Evolutionary conservation across 2,888 invertebrate genomes (phyloP).

Genomic region (Agrochola lychnidis): DNA sequence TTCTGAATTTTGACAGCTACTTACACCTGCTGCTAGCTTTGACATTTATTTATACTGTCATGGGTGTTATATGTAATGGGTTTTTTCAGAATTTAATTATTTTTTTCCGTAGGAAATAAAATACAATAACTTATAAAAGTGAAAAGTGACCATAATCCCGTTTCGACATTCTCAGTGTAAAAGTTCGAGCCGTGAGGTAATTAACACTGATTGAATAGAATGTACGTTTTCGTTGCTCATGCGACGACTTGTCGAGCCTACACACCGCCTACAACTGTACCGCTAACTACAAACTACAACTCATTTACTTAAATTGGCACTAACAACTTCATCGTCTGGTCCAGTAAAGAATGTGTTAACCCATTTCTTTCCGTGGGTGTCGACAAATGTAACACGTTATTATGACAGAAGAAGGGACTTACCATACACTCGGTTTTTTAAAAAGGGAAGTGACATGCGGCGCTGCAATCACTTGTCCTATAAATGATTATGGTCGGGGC

Average conservation of each 20-base stretch:
- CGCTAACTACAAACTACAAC: slow-evolving; percentile 18
- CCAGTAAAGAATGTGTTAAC: neutral
- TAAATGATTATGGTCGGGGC: too few relatives aligned
- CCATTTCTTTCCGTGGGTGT: slow-evolving; percentile 15
- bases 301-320: slow-evolving; percentile 33
- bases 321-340: slow-evolving; percentile 22
- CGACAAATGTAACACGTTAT: neutral
- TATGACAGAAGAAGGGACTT: too few relatives aligned
- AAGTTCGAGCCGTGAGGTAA: neutral
- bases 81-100: too few relatives aligned
- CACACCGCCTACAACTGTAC: slow-evolving; percentile 22
- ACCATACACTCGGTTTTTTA: too few relatives aligned
- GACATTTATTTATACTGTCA: too few relatives aligned
- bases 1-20: too few relatives aligned
- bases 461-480: too few relatives aligned
- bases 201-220: slow-evolving; percentile 10
- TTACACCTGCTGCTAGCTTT: too few relatives aligned
- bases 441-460: too few relatives aligned
- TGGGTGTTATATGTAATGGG: too few relatives aligned
- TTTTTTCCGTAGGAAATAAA: too few relatives aligned
- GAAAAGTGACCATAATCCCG: neutral
- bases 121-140: too few relatives aligned
- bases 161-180: neutral
- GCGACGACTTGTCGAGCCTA: slow-evolving; percentile 1
- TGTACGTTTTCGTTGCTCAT: neutral